Conservation (phyloP, 2,797 vertebrate genomes). For the Clarias pachynema region DNA sequence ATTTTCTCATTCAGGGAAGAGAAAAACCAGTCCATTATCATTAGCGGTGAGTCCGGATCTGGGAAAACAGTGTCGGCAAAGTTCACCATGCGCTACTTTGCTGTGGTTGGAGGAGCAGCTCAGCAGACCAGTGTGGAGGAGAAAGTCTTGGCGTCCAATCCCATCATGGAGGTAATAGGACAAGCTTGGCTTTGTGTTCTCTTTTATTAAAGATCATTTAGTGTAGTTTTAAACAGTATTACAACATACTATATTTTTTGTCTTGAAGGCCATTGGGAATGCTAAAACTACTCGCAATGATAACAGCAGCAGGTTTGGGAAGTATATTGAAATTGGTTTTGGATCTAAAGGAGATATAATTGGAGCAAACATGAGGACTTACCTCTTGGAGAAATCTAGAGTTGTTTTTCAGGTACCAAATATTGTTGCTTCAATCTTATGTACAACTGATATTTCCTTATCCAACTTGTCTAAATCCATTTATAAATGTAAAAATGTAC, state of each 20-base stretch:
- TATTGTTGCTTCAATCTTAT: neutral
- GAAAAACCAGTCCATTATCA: constrained; percentile 83
- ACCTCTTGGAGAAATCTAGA: constrained; percentile 82
- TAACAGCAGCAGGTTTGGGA: constrained; percentile 85
- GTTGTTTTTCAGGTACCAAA: constrained; percentile 80
- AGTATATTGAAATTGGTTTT: constrained; percentile 83
- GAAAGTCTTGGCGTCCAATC: constrained; percentile 81
- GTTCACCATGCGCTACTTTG: constrained; percentile 81
- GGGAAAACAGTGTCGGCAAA: constrained; percentile 81
- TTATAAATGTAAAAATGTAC: no score
- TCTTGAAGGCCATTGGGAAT: constrained; percentile 80
- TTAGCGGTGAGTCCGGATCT: constrained; percentile 81
- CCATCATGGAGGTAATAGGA: constrained; percentile 78
- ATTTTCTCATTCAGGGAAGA: constrained; percentile 69
- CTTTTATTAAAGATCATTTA: neutral
- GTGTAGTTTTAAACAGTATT: neutral
- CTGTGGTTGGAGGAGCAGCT: constrained; percentile 74
- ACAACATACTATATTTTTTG: neutral
- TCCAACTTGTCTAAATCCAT: neutral
- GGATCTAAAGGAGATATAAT: constrained; percentile 73
- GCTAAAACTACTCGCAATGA: constrained; percentile 82
- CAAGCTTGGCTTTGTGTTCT: neutral
- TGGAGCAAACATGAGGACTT: constrained; percentile 81
- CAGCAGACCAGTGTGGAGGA: constrained; percentile 80
- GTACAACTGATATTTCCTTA: neutral